These are phyloP conservation scores for Sturmia bella DNA, from an alignment of 2,888 invertebrate species.

Conservation along the genomic window DNA sequence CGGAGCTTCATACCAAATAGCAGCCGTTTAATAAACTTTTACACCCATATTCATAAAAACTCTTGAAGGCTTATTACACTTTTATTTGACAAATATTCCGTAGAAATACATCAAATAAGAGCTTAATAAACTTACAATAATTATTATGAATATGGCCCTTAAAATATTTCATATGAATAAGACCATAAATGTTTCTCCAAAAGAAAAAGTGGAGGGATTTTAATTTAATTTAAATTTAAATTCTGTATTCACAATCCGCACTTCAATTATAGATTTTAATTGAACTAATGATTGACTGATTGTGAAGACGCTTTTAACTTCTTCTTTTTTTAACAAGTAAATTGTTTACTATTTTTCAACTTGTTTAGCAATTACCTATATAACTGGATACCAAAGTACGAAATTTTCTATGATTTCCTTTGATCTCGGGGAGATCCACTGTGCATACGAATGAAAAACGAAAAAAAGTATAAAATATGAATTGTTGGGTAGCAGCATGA, in stretches of 20 bases:
- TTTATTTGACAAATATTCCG: too few species aligned
- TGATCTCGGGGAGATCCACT: conserved; percentile 99
- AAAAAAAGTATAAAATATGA: conserved; percentile 74
- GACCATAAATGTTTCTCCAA: too few species aligned
- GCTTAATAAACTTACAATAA: too few species aligned
- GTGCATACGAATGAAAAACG: conserved; percentile 79
- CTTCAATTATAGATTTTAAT: conserved; percentile 10
- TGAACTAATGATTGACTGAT: conserved; percentile 31
- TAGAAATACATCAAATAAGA: too few species aligned
- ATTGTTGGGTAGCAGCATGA: conserved; percentile 66
- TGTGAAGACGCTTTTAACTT: conserved; percentile 46
- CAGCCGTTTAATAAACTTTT: too few species aligned
- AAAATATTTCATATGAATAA: too few species aligned
- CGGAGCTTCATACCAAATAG: too few species aligned
- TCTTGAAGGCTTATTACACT: too few species aligned
- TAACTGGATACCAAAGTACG: conserved; percentile 99
- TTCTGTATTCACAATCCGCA: conserved; percentile 39
- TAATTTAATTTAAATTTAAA: not conserved
- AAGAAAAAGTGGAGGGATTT: not conserved
- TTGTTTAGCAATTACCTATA: conserved; percentile 90
- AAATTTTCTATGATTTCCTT: conserved; percentile 99
- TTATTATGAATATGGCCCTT: too few species aligned
- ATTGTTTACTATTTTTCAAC: conserved; percentile 43
- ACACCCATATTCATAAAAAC: too few species aligned
- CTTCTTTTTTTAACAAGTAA: conserved; percentile 11